Evolutionary conservation across 1,140 invertebrate species (phyloP), one percentile per base, ranked within the genome.

Genomic region (Pollicipes pollicipes): DNA sequence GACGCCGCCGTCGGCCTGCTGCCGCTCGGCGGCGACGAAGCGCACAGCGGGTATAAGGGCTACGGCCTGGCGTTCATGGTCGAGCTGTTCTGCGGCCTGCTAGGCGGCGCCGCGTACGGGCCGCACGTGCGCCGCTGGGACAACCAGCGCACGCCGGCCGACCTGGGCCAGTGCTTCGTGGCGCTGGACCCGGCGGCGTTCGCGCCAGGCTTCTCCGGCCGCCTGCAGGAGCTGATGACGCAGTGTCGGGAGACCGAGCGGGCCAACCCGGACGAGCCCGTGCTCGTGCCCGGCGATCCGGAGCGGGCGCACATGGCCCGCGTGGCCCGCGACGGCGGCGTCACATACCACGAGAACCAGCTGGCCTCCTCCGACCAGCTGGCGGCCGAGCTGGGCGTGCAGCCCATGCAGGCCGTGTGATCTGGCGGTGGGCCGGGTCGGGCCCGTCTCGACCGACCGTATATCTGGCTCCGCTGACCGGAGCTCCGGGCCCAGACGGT

Each of bases 81-180:
- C 0, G 95, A 98, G 77, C 80, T 89, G 30, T 88, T 90, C 30
- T 88, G 85, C 75, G 90, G 90, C 21, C 84, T 93, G 6, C 81
- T 88, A 45, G 80, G 84, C 73, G 88, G 87, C 69, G 45, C 70
- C 58, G 70, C n/a, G 0, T 88, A 85, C 72, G 88, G 88, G 1
- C 86, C 86, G 0, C 85, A 90, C 73, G 83, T 90, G 70, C 82
- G 91, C 10, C 83, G 83, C 30, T 95, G 93, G 93, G 86, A 87
- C 45, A 82, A 83, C 30, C 80, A 82, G 13, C 78, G 84, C 1
- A 80, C 77, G 0, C 77, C 81, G 4, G 91, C 93, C 0, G 84
- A 97, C 81, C 80, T 97, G 76, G 93, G 93, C 0, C 94, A 97
- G 71, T 91, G 91, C 76, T 97, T 95, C 79, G 85, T 96, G 35